Evolutionary conservation across 1,140 invertebrate genomes (phyloP).

Genomic region (Saccostrea glomerata): DNA sequence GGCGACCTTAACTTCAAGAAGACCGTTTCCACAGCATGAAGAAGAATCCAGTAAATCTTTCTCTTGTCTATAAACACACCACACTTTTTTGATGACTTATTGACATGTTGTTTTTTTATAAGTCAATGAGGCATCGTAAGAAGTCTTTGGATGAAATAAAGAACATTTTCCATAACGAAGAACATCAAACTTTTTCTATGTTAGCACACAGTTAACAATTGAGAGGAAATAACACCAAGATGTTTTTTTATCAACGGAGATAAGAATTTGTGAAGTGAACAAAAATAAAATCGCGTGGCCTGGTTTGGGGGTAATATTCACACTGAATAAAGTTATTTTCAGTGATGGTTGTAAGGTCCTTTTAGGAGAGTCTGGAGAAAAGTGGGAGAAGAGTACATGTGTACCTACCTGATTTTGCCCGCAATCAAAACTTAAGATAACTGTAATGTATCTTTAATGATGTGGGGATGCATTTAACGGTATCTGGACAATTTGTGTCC

Average conservation of each 20-base stretch:
- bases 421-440: not conserved
- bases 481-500: not conserved
- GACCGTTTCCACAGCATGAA: not conserved
- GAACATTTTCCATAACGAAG: not conserved
- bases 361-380: not conserved
- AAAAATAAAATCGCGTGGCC: too few species aligned
- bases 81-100: too few species aligned
- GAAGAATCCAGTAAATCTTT: not conserved
- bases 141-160: slow-evolving; percentile 1
- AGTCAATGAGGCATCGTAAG: not conserved
- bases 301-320: too few species aligned
- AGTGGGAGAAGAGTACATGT: not conserved
- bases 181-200: not conserved
- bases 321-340: not conserved
- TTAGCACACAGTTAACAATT: not conserved
- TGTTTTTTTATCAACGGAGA: too few species aligned
- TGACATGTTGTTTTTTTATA: too few species aligned
- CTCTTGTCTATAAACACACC: too few species aligned
- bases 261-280: too few species aligned
- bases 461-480: not conserved
- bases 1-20: too few species aligned
- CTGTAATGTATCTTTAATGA: not conserved
- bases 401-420: not conserved
- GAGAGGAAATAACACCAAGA: not conserved
- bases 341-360: not conserved